These are phyloP conservation scores for Apamea monoglypha DNA, from an alignment of 2,888 invertebrate species.

Conservation along the genomic window DNA sequence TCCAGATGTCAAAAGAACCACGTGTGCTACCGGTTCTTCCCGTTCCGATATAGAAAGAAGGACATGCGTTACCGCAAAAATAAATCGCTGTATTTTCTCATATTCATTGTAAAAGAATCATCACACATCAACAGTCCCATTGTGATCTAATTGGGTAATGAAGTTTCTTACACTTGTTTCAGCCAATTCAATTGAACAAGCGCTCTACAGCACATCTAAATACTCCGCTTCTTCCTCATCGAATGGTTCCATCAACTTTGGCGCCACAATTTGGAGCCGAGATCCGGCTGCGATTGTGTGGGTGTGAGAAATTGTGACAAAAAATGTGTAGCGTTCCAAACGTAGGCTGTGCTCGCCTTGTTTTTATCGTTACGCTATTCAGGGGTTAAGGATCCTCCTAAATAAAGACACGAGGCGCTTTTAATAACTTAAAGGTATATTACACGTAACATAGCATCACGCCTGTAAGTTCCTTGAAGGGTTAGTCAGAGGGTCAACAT, in stretches of 20 bases:
- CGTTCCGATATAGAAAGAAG: background rate
- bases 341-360: slow-evolving; percentile 31
- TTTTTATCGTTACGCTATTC: slow-evolving; percentile 23
- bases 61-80: background rate
- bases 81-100: background rate
- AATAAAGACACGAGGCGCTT: slow-evolving; percentile 3
- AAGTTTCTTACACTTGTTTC: background rate
- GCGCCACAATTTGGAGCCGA: slow-evolving; percentile 80
- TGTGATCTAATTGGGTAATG: background rate
- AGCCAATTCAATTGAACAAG: background rate
- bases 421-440: background rate
- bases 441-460: background rate
- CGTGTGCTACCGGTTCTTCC: too few relatives aligned
- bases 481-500: background rate
- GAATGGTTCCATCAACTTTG: slow-evolving; percentile 77
- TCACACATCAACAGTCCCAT: background rate
- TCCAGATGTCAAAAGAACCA: too few relatives aligned
- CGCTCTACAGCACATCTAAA: slow-evolving; percentile 8
- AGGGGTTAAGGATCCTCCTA: slow-evolving; percentile 23
- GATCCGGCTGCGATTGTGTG: slow-evolving; percentile 73
- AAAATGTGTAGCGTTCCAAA: slow-evolving; percentile 50
- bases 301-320: slow-evolving; percentile 64
- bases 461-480: background rate
- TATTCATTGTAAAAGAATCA: background rate
- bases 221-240: slow-evolving; percentile 10